Evolutionary conservation across 1,140 invertebrate species (phyloP), one percentile per base, ranked within the genome.

Genomic region (Penaeus japonicus): DNA sequence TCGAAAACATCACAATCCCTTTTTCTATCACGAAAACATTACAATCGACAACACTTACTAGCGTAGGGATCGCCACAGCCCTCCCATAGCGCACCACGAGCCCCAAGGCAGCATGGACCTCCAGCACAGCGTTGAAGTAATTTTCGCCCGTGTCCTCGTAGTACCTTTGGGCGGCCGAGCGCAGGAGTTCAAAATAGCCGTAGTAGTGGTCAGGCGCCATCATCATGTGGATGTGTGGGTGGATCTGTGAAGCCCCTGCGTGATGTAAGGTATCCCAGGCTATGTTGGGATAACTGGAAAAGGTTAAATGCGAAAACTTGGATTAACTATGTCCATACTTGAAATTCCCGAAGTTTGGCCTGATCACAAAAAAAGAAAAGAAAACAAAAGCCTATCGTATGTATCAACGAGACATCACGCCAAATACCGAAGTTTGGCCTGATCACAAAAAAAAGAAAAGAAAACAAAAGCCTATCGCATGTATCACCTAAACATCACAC

Each of bases 211-310:
- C 85, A 47, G 90, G 88, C 77, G 91, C 92, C 27, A 94, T 62
- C 54, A 93, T 91, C 0, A 92, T 93, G 90, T 94, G 94, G 47
- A 94, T 47, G 91, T 94, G 94, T n/a, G 93, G 93, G 91, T 94
- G 94, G 27, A 94, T 90, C 91, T 94, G 93, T 91, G 93, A 93
- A 27, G 93, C 93, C 24, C 93, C 93, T 55, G 92, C 93, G 90
- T 93, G 92, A 24, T 93, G 93, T 59, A 94, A 86, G 10, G 92
- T 90, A 90, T 94, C 94, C 93, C 93, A 94, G 10, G 93, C 91
- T 18, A 94, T 47, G 30, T 92, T 91, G 18, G 93, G 93, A 87
- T 87, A 88, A 18, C 89, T 86, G 75, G 30, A 57, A 47, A 20
- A 24, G 73, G 54, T 12, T n/a, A n/a, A 27, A 3, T 27, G 80